phyloP scores from a whole-genome alignment of 35 echinoderm and acorn worm genomes.

The Anneissia japonica region DNA sequence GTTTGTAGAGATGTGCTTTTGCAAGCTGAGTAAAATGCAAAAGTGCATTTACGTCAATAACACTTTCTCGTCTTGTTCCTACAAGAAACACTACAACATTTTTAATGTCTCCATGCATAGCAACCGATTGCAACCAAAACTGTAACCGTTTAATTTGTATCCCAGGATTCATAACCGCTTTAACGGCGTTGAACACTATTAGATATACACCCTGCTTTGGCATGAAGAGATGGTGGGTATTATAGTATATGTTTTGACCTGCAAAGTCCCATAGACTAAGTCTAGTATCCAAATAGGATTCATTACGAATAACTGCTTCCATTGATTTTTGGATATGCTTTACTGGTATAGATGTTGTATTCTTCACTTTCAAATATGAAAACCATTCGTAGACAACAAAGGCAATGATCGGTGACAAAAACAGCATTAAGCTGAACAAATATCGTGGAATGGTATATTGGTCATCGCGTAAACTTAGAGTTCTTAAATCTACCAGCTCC shows the following conservation, averaged over 20 bases:
- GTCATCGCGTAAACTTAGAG: background rate
- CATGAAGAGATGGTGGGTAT: constrained; percentile 11
- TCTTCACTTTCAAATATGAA: background rate
- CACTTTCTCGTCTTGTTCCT: background rate
- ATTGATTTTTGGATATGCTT: background rate
- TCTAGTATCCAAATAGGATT: background rate
- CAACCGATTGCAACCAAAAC: constrained; percentile 1
- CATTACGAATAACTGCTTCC: no score
- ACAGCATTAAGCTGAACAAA: background rate
- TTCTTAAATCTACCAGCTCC: no score
- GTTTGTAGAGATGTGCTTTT: background rate
- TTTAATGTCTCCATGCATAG: background rate
- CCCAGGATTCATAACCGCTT: background rate
- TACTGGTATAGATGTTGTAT: background rate
- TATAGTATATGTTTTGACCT: background rate
- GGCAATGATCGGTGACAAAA: background rate
- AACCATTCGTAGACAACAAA: no score
- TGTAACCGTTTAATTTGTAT: background rate
- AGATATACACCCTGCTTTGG: background rate
- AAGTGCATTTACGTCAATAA: background rate
- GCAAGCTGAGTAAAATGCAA: background rate
- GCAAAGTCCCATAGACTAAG: constrained; percentile 16
- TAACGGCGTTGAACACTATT: background rate
- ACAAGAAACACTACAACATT: constrained; percentile 5
- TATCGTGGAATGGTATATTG: background rate